phyloP scores from a whole-genome alignment of 2,797 vertebrate species.

The Loris lydekkerianus region DNA sequence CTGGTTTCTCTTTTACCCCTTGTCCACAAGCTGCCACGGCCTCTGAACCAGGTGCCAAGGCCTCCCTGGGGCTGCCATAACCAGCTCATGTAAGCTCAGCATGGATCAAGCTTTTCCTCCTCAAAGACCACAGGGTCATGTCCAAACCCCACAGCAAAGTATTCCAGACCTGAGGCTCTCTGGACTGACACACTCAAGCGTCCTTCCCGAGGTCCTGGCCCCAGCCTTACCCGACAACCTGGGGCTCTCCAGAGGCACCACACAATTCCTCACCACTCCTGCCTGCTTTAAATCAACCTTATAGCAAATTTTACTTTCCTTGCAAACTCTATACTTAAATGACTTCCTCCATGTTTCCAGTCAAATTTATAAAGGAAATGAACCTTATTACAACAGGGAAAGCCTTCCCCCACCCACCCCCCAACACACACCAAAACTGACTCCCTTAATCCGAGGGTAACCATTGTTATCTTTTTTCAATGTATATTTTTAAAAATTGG shows the following conservation, averaged over 20 bases:
- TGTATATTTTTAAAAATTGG: not conserved
- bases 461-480: not conserved
- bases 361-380: not conserved
- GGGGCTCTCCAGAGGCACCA: not conserved
- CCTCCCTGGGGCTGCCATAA: not conserved
- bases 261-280: not conserved
- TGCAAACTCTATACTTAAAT: conserved; percentile 4
- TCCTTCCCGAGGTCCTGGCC: no score
- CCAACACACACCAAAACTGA: not conserved
- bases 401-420: no score
- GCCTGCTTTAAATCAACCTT: not conserved
- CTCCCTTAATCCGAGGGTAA: not conserved
- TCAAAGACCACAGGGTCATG: not conserved
- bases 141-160: not conserved
- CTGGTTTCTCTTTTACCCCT: not conserved
- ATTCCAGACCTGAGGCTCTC: not conserved
- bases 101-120: not conserved
- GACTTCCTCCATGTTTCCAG: not conserved
- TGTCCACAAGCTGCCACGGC: not conserved
- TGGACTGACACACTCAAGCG: not conserved
- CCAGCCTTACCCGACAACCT: not conserved
- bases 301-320: not conserved
- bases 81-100: not conserved
- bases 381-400: not conserved
- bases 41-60: not conserved